Base-by-base conservation (phyloP, 2,113 vertebrate species). In the Oncorhynchus clarkii region DNA sequence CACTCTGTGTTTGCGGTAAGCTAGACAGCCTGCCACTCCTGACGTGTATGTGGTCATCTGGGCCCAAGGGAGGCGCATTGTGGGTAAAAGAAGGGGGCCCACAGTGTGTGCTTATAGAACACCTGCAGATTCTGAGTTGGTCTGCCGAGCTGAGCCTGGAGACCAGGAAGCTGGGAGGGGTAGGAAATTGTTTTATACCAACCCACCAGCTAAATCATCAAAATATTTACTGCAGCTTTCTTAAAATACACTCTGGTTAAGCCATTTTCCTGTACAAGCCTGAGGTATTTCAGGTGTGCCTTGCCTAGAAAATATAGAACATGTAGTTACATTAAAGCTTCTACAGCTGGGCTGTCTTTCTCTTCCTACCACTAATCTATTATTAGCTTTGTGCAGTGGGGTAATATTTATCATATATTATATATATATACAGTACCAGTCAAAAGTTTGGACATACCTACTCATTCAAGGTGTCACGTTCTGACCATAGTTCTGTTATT, bases 41-140 rank as follows among this genome's bases (percentile, higher is more conserved):
- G 14, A 80, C 86, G 83, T 89, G 92, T 86, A 90, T 94, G 93
- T 90, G 93, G 93, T 94, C 94, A 94, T 90, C 91, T 87, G 91
- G 78, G 87, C 86, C 84, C 90, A 27, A 2, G 75, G 65, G 83
- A 85, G 74, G 69, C 77, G 8, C 72, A 80, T 85, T 84, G 75
- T 90, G 91, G 86, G 86, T 80, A 85, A 88, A 84, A 88, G 92
- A 88, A 80, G 54, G 86, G 80, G 83, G 86, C 85, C 74, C 77
- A 82, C 84, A 85, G 39, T 45, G 89, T 90, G 88, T 85, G 87
- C 81, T 70, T 84, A 45, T 3, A 85, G 87, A 88, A 45, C 93
- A 93, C 91, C 92, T 94, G 92, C 86, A 88, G 74, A 83, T 88
- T 82, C 82, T 81, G 74, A 67, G 72, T 88, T 86, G 91, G 90